Evolutionary conservation across 37 sponge, comb jelly and placozoan genomes (phyloP).

Genomic region (Cliona cf. orientalis): DNA sequence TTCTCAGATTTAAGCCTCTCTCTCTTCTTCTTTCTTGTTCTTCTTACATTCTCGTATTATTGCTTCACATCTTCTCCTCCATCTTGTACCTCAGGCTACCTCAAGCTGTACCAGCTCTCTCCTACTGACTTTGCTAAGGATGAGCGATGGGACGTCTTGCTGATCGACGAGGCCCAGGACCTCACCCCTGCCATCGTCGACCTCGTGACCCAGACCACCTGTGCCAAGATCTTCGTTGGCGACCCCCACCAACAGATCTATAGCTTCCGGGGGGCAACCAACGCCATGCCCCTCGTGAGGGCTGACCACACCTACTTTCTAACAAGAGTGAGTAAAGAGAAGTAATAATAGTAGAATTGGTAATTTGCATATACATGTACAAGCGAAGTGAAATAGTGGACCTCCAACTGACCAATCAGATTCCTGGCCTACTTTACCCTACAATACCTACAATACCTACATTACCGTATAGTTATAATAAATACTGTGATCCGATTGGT

Average conservation of each 20-base stretch:
- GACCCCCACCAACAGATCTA: constrained; percentile 51
- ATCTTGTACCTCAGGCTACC: constrained; percentile 33
- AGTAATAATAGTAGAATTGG: not conserved
- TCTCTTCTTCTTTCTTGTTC: too few relatives aligned
- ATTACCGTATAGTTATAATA: too few relatives aligned
- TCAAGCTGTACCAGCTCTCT: constrained; percentile 17
- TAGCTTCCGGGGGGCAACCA: constrained; percentile 21
- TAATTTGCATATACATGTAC: too few relatives aligned
- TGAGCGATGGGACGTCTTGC: constrained; percentile 4
- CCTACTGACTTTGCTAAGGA: not conserved
- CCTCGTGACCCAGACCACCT: not conserved
- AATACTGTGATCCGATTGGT: too few relatives aligned
- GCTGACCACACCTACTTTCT: constrained; percentile 19
- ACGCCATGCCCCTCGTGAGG: constrained; percentile 8
- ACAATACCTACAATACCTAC: too few relatives aligned
- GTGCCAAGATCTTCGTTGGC: constrained; percentile 47
- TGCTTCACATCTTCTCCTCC: too few relatives aligned
- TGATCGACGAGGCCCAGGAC: constrained; percentile 42
- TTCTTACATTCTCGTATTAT: too few relatives aligned
- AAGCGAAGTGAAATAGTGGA: too few relatives aligned
- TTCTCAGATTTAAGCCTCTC: too few relatives aligned
- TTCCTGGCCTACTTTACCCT: too few relatives aligned
- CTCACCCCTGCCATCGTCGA: constrained; percentile 29
- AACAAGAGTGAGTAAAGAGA: not conserved
- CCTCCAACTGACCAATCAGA: too few relatives aligned